Conservation (phyloP, 1,140 invertebrate species). For the Drepana arcuata region DNA sequence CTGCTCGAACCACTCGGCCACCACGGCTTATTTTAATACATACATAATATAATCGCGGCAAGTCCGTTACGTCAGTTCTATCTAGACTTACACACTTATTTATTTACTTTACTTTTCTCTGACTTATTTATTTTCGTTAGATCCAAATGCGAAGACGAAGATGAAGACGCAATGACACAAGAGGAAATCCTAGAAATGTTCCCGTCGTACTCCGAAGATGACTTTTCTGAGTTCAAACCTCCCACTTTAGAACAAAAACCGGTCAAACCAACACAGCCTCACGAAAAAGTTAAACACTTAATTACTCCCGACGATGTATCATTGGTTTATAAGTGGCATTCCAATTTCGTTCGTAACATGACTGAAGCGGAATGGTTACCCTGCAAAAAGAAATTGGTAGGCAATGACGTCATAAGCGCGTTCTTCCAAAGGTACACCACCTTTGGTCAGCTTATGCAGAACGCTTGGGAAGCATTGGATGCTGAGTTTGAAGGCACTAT, state of each 20-base stretch:
- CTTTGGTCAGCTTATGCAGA: conserved; percentile 69
- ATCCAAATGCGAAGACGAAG: conserved; percentile 74
- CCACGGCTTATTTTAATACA: no score
- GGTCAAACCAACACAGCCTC: conserved; percentile 15
- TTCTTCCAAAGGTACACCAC: conserved; percentile 75
- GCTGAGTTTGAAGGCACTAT: conserved; percentile 68
- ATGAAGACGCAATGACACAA: conserved; percentile 83
- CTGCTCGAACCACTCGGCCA: no score
- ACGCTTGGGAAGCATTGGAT: conserved; percentile 63
- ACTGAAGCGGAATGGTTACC: conserved; percentile 74
- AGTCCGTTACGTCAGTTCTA: no score
- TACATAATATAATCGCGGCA: no score
- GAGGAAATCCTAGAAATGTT: conserved; percentile 83
- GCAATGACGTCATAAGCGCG: conserved; percentile 71
- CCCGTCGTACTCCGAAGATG: conserved; percentile 80
- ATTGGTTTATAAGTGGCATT: conserved; percentile 75
- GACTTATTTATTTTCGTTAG: no score
- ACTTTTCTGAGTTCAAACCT: conserved; percentile 77
- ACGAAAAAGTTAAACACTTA: conserved; percentile 30
- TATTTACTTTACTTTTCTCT: no score
- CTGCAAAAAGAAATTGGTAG: conserved; percentile 35
- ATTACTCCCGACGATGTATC: conserved; percentile 75
- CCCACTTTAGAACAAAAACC: conserved; percentile 48
- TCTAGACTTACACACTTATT: no score
- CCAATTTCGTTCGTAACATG: conserved; percentile 72